Evolutionary conservation across 2,113 vertebrate species (phyloP), one percentile per base, ranked within the genome.

Genomic region (Nibea coibor): DNA sequence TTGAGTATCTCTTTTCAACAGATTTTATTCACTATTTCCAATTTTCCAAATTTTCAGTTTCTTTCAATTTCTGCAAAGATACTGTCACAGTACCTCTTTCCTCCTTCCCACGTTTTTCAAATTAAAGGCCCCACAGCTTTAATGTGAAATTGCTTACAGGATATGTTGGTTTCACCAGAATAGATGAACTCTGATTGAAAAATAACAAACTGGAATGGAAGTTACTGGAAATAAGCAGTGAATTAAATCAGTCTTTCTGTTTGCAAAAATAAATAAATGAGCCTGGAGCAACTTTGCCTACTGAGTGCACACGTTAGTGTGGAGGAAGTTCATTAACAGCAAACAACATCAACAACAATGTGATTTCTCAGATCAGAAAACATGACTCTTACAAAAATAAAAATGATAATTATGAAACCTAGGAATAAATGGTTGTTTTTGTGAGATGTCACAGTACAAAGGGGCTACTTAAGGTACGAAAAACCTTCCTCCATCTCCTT

Each of bases 401-500:
- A 8, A 43, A 57, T 26, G 4, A 48, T 12, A 19, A 15, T 2
- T 48, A 24, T 11, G 14, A 39, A 39, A 20, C 24, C n/a, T 16
- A 16, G 51, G 51, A 75, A 16, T 43, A 51, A 82, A 39, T 39
- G 1, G 35, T 39, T 39, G 35, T 39, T 39, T 48, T 31, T 42
- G 35, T 39, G 59, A 73, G 54, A 61, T 39, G 11, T 43, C 56
- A n/a, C 12, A n/a, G 65, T 26, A 11, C 14, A 24, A 58, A 22
- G 28, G 16, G 57, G 61, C 24, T 62, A 73, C 24, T 24, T 62
- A 63, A 62, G 0, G 26, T n/a, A 16, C 26, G 45, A 24, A 54
- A 70, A 77, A 64, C 80, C 75, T 63, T 81, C 73, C 35, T 65
- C 53, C 39, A 28, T 68, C 39, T 48, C 82, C 56, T 39, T 48